Percentiles rank a stretch among this genome's conserved stretches.
phyloP scores from a whole-genome alignment of 2,797 vertebrate species.

The Catamblyrhynchus diadema region DNA sequence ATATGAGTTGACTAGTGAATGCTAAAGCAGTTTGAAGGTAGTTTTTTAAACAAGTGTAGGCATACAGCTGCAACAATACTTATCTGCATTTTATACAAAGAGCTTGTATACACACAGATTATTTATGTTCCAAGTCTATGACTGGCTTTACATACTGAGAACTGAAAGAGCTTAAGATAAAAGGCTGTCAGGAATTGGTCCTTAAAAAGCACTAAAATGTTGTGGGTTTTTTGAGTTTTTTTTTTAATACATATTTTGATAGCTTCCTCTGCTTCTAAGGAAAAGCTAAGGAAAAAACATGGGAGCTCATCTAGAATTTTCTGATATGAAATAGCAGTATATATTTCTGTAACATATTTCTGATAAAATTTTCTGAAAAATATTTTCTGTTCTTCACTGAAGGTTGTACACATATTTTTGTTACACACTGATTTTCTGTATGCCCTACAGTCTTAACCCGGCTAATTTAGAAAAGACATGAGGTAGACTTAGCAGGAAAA shows the following conservation, averaged over 20 bases:
- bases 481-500: neutral
- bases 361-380: neutral
- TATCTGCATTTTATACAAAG: neutral
- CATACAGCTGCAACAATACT: neutral
- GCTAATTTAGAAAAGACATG: neutral
- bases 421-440: neutral
- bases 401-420: neutral
- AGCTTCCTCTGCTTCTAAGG: neutral
- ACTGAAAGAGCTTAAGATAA: neutral
- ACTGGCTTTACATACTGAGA: neutral
- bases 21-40: neutral
- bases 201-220: neutral
- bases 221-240: rapidly evolving
- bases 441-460: neutral
- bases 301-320: neutral
- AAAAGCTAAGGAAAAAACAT: neutral
- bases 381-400: neutral
- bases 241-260: neutral
- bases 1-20: neutral
- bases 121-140: neutral
- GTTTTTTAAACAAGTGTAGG: neutral
- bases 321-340: no score
- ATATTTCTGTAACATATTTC: neutral
- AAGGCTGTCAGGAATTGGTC: neutral
- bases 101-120: neutral